Conservation (phyloP, 2,888 invertebrate species). For the Nemotelus nigrinus region DNA sequence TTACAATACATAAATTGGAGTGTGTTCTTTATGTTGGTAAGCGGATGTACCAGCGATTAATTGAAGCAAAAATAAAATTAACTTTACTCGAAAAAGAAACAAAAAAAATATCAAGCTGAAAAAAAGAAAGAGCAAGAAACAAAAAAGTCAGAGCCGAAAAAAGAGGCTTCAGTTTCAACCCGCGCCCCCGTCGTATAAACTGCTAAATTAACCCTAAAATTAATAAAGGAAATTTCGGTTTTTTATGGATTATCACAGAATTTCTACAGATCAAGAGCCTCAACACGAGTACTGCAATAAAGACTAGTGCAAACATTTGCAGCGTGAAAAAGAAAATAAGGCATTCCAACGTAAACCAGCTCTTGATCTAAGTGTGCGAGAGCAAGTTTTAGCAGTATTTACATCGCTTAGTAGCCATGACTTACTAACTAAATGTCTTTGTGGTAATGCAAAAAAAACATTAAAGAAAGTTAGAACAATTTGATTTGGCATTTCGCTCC, state of each 20-base stretch:
- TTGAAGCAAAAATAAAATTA: background rate
- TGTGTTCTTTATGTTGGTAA: constrained; percentile 14
- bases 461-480: constrained; percentile 10
- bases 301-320: too few relatives aligned
- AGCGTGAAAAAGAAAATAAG: too few relatives aligned
- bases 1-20: too few relatives aligned
- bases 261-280: too few relatives aligned
- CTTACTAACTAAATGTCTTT: background rate
- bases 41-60: constrained; percentile 7
- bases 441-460: constrained; percentile 7
- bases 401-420: constrained; percentile 15
- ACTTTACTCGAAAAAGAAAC: constrained; percentile 9
- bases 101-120: constrained; percentile 4
- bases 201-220: constrained; percentile 2
- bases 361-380: background rate
- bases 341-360: too few relatives aligned
- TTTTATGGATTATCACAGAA: too few relatives aligned
- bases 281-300: too few relatives aligned
- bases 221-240: too few relatives aligned
- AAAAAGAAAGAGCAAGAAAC: constrained; percentile 1
- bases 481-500: too few relatives aligned
- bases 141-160: background rate
- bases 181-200: background rate
- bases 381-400: constrained; percentile 14
- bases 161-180: background rate